Percentiles rank a stretch among this genome's conserved stretches.
Evolutionary conservation across 2,113 vertebrate genomes (phyloP).

Genomic region (Podarcis cretensis): DNA sequence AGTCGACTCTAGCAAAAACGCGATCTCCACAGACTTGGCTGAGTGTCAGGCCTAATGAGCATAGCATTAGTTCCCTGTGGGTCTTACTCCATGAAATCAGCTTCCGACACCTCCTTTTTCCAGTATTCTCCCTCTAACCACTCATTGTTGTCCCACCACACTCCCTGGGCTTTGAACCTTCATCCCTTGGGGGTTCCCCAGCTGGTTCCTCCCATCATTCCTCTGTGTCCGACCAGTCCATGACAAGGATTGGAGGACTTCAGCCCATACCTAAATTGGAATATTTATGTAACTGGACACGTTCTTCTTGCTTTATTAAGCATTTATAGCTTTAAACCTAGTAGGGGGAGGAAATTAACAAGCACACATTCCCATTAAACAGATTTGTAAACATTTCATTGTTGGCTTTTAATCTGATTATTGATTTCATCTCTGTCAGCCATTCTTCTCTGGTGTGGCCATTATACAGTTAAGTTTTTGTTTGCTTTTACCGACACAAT

Average conservation of each 20-base stretch:
- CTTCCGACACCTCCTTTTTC: no score
- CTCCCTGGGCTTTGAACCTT: no score
- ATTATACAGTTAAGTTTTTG: neutral
- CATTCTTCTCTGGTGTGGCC: neutral
- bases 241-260: neutral
- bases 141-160: no score
- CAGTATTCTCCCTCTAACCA: no score
- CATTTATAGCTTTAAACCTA: neutral
- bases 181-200: no score
- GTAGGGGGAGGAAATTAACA: neutral
- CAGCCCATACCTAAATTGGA: neutral
- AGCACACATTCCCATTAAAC: neutral
- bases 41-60: no score
- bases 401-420: neutral
- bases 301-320: neutral
- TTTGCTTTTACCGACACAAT: neutral
- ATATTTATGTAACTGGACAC: neutral
- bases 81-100: no score
- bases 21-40: no score
- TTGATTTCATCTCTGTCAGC: neutral
- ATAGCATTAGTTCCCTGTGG: no score
- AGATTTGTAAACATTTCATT: neutral
- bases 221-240: no score
- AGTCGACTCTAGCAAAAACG: no score
- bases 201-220: no score